These are phyloP conservation scores for Leguminivora glycinivorella DNA, from an alignment of 1,140 invertebrate species.

Conservation along the genomic window DNA sequence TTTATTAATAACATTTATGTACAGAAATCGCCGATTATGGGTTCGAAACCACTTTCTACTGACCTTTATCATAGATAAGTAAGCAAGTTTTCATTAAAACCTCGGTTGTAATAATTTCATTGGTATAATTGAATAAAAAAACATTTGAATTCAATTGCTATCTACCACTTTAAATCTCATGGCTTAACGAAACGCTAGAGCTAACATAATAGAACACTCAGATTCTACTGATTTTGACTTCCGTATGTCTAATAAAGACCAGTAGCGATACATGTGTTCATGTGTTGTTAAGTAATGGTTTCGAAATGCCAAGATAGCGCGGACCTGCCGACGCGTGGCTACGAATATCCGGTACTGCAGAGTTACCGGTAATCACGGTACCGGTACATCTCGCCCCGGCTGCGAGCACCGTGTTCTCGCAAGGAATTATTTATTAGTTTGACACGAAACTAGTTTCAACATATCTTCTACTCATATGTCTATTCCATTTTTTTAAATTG, in stretches of 20 bases:
- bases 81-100: too few relatives aligned
- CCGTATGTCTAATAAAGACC: background rate
- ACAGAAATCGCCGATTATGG: conserved; percentile 1
- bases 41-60: background rate
- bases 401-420: background rate
- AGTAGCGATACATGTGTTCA: background rate
- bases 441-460: conserved; percentile 1
- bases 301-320: background rate
- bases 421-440: background rate
- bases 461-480: background rate
- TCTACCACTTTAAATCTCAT: too few relatives aligned
- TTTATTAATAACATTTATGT: conserved; percentile 1
- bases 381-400: too few relatives aligned
- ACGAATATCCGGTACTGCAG: too few relatives aligned
- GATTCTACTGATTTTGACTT: too few relatives aligned
- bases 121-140: too few relatives aligned
- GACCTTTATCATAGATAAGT: background rate
- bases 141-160: too few relatives aligned
- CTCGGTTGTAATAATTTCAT: too few relatives aligned
- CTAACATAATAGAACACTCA: too few relatives aligned
- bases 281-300: background rate
- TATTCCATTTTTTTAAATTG: too few relatives aligned
- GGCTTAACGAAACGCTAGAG: too few relatives aligned
- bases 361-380: too few relatives aligned
- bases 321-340: background rate